phyloP scores from a whole-genome alignment of 2,113 vertebrate genomes.

The Rana temporaria region DNA sequence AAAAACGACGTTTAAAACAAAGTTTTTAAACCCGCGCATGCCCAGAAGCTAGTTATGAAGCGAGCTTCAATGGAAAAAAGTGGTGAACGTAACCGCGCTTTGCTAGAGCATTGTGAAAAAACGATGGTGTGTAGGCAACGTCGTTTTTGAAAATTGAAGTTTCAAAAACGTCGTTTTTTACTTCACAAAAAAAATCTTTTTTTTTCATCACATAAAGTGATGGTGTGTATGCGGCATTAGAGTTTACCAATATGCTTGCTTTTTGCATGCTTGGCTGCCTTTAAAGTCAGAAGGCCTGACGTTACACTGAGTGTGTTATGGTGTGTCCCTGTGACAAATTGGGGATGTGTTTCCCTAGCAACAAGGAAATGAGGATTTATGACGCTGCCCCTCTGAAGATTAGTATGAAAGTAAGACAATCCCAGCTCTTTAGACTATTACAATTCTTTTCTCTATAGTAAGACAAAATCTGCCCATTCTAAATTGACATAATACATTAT shows the following conservation, averaged over 20 bases:
- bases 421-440: neutral
- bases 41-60: no score
- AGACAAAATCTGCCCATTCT: neutral
- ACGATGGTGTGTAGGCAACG: no score
- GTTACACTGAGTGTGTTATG: slow-evolving; percentile 4
- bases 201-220: no score
- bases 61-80: no score
- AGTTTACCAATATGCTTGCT: neutral
- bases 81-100: no score
- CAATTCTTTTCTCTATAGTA: neutral
- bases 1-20: no score
- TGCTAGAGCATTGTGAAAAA: no score
- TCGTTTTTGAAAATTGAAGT: no score
- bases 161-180: no score
- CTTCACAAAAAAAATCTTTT: no score
- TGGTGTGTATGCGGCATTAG: no score
- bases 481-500: neutral
- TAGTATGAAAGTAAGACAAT: slow-evolving; percentile 61
- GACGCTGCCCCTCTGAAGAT: slow-evolving; percentile 51
- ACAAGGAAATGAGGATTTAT: slow-evolving; percentile 37
- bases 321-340: slow-evolving; percentile 25
- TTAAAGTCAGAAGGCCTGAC: slow-evolving; percentile 11
- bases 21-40: no score
- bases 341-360: slow-evolving; percentile 27
- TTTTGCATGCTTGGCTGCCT: neutral